Percentiles rank a stretch among this genome's conserved stretches.
phyloP scores from a whole-genome alignment of 2,888 invertebrate genomes.

The Germaria angustata region DNA sequence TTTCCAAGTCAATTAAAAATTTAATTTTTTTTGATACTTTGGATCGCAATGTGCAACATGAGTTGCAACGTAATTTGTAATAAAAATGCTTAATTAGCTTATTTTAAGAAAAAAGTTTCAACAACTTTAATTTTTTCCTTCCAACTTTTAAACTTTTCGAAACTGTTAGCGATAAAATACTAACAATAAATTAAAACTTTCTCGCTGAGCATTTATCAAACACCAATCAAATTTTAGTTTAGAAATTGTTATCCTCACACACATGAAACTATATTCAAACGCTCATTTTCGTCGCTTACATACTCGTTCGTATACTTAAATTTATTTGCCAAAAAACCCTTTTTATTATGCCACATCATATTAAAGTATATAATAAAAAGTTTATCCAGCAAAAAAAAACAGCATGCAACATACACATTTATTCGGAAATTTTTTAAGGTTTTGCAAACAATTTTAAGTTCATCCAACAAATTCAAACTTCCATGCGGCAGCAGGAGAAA shows the following conservation, averaged over 20 bases:
- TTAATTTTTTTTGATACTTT: too few relatives aligned
- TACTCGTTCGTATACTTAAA: neutral
- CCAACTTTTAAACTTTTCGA: too few relatives aligned
- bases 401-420: neutral
- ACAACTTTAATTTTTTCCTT: too few relatives aligned
- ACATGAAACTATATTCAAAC: neutral
- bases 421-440: neutral
- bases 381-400: neutral
- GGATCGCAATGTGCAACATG: too few relatives aligned
- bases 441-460: slow-evolving; percentile 1
- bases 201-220: slow-evolving; percentile 1
- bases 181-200: neutral
- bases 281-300: neutral
- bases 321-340: slow-evolving; percentile 8
- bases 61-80: too few relatives aligned
- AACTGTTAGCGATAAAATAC: neutral
- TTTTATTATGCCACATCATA: neutral
- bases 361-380: neutral
- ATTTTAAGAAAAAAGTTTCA: too few relatives aligned
- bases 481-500: neutral
- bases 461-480: neutral
- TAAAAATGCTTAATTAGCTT: too few relatives aligned
- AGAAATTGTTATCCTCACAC: neutral
- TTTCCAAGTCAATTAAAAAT: too few relatives aligned
- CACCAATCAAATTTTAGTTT: neutral